Evolutionary conservation across 2,888 invertebrate genomes (phyloP), one percentile per base, ranked within the genome.

Genomic region (Lochmaea crataegi): DNA sequence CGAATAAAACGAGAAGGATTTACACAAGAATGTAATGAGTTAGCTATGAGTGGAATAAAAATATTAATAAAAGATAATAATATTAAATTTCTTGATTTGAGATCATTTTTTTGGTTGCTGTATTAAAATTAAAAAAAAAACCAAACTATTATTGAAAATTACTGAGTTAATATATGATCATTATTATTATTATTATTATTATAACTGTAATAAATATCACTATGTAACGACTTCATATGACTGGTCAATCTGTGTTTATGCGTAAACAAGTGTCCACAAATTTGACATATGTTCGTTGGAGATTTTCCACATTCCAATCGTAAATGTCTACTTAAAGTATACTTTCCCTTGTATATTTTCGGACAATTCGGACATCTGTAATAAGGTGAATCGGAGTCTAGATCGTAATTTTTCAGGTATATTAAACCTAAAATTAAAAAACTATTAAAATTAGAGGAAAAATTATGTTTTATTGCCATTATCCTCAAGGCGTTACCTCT

Each of bases 251-350:
- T 76, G 71, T 85, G 84, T 77, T 84, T 84, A 72, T 85, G 83
- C 4, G 77, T 79, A 74, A 85, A 85, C 73, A 82, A 77, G 68
- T 85, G 84, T 22, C 83, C 83, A 72, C 86, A 86, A 72, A 80
- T 67, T 32, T 77, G 70, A 75, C 86, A 85, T 66, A 77, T 79
- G 69, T 83, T 79, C 22, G 80, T 82, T 6, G 85, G 85, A 64
- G 76, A 70, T 77, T 85, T 84, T 1, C 88, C 88, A 77, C 89
- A 89, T 81, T 89, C 89, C 73, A 87, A 82, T 65, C 85, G 84
- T 71, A 85, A 81, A 81, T 89, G 89, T 60, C 88, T 77, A 16
- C 77, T 76, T 48, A 86, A 77, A 2, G 85, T 84, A 71, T 84
- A 83, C 74, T 84, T 86, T 32, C 80, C 83, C 68, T 80, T 82